These are phyloP conservation scores for Acromyrmex heyeri DNA, from an alignment of 1,140 invertebrate species.

Conservation along the genomic window DNA sequence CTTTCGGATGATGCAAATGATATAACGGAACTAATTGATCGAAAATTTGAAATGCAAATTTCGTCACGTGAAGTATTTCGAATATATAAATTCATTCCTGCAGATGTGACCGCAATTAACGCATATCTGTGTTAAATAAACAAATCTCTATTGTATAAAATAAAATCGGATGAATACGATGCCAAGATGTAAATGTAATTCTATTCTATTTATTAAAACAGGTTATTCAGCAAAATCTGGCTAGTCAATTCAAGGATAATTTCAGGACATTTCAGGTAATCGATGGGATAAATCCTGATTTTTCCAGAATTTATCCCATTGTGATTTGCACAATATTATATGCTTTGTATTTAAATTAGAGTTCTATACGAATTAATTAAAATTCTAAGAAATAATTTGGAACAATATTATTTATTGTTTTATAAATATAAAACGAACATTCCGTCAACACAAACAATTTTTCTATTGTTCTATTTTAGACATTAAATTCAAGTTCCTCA, in stretches of 20 bases:
- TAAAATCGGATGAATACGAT: neutral
- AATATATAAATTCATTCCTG: slow-evolving; percentile 3
- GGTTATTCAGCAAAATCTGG: neutral
- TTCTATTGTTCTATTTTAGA: too few species aligned
- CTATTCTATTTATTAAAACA: neutral
- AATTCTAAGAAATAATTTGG: neutral
- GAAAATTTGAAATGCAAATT: slow-evolving; percentile 36
- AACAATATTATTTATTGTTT: neutral
- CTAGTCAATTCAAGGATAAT: neutral
- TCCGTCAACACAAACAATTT: too few species aligned
- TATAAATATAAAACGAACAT: neutral
- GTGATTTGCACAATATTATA: too few species aligned
- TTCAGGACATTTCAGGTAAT: neutral
- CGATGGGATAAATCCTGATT: neutral
- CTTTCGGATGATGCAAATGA: slow-evolving; percentile 23
- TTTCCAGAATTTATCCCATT: too few species aligned
- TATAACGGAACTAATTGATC: slow-evolving; percentile 27
- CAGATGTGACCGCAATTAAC: slow-evolving; percentile 1
- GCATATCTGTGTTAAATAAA: neutral
- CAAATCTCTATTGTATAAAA: too few species aligned
- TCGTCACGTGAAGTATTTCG: neutral
- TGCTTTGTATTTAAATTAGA: neutral
- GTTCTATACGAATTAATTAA: neutral
- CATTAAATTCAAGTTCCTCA: too few species aligned
- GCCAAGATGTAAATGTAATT: neutral